Percentiles rank a stretch among this genome's conserved stretches.
Evolutionary conservation across 2,888 invertebrate species (phyloP).

Genomic region (Acrobasis repandana): DNA sequence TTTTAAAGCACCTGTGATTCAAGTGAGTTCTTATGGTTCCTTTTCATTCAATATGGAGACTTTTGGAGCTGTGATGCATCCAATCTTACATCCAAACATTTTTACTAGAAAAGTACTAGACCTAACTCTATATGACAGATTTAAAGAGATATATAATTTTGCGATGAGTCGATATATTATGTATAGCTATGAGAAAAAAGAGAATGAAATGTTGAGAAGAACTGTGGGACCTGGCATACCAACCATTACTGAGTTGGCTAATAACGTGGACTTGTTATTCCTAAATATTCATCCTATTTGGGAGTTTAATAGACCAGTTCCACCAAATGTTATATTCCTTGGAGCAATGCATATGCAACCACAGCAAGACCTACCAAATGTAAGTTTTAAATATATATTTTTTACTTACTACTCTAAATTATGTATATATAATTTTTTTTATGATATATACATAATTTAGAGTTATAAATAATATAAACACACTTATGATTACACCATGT

Average conservation of each 20-base stretch:
- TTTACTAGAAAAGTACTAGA: constrained; percentile 37
- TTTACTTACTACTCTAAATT: no score
- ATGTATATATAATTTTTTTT: no score
- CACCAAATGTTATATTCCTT: constrained; percentile 56
- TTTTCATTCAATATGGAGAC: constrained; percentile 32
- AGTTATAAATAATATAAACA: no score
- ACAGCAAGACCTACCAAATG: constrained; percentile 53
- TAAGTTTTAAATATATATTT: constrained; percentile 31
- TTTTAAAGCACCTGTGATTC: constrained; percentile 52
- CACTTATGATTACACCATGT: no score
- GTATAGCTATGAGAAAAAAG: constrained; percentile 19
- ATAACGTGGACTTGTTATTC: constrained; percentile 57
- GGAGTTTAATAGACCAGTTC: constrained; percentile 53
- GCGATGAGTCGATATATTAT: neutral
- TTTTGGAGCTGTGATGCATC: constrained; percentile 43
- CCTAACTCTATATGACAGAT: neutral
- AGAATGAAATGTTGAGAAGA: constrained; percentile 30
- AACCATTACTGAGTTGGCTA: constrained; percentile 33
- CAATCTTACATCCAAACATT: constrained; percentile 41
- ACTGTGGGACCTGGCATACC: constrained; percentile 36
- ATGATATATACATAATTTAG: no score
- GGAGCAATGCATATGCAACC: constrained; percentile 60
- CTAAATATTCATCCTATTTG: constrained; percentile 60
- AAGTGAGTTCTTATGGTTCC: constrained; percentile 49
- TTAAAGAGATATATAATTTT: neutral